Percentiles rank a stretch among this genome's conserved stretches.
These are phyloP conservation scores for Sycophila texana DNA, from an alignment of 2,888 invertebrate species.

Conservation along the genomic window DNA sequence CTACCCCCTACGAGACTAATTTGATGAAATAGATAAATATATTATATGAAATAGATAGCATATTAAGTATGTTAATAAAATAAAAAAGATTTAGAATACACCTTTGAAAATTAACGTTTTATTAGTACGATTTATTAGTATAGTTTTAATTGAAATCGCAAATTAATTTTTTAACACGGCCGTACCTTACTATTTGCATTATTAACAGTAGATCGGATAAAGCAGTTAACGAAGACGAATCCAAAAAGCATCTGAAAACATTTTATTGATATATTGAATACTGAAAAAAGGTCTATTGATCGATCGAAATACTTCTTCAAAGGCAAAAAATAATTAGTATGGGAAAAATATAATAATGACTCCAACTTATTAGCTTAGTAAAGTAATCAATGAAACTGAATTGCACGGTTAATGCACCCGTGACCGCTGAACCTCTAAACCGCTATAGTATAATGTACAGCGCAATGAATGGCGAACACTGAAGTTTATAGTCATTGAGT, in stretches of 20 bases:
- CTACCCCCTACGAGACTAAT: no score
- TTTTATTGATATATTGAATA: not conserved
- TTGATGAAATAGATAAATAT: not conserved
- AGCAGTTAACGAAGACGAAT: not conserved
- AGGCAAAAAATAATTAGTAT: no score
- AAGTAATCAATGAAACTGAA: no score
- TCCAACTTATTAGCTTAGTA: no score
- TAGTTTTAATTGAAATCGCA: not conserved
- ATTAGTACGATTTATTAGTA: not conserved
- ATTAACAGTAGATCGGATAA: not conserved
- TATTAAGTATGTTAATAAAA: not conserved
- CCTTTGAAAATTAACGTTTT: not conserved
- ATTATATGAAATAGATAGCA: not conserved
- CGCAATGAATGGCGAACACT: no score
- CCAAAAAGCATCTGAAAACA: constrained; percentile 24
- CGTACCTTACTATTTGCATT: not conserved
- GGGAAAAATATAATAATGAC: no score
- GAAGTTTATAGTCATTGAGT: no score
- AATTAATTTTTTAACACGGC: no score
- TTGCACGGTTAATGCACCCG: no score
- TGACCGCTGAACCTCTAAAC: no score
- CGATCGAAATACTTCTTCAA: no score
- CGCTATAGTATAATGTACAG: no score
- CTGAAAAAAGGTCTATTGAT: not conserved
- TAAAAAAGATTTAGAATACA: not conserved